Evolutionary conservation across 2,888 invertebrate species (phyloP), one percentile per base, ranked within the genome.

Genomic region (Luperina nickerlii): DNA sequence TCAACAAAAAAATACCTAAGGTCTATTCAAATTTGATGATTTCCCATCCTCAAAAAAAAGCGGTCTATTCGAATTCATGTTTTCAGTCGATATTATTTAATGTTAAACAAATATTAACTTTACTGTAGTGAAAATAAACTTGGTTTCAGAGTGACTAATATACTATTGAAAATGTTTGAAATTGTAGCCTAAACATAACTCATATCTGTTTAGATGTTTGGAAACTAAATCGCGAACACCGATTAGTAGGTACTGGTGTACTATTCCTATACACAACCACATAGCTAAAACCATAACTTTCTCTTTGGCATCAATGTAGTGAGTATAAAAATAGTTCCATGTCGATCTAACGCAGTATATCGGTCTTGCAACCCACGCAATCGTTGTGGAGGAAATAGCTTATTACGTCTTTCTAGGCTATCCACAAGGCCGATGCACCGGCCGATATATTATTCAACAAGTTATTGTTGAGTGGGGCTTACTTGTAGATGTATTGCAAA

Each of bases 391-490:
- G 42, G 48, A 82, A 74, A 86, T 81, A 68, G 63, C 62, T 11
- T 63, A 57, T 62, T 57, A 57, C 18, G 63, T 69, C 24, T 51
- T 62, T 57, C 45, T 38, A 84, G 24, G 65, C 51, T 27, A 60
- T 24, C 9, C 7, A 54, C 42, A 57, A 54, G 66, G 62, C 48
- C 65, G 54, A 65, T 77, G 77, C 67, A 76, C 67, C 2, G 15
- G 3, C 67, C 27, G n/a, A 74, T 77, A 71, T 60, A 77, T 77
- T 77, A 86, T 86, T 86, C 74, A 84, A 77, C 48, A 68, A 71
- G 20, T 70, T 18, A 24, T n/a, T 11, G 15, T 57, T 18, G n/a
- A 48, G 20, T 18, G 32, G 27, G 32, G 24, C 57, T 57, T 20
- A n/a, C 57, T n/a, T 62, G 6, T 13, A 15, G 27, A n/a, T n/a